Base-by-base conservation (phyloP, 2,888 invertebrate species). In the Plagodis pulveraria region DNA sequence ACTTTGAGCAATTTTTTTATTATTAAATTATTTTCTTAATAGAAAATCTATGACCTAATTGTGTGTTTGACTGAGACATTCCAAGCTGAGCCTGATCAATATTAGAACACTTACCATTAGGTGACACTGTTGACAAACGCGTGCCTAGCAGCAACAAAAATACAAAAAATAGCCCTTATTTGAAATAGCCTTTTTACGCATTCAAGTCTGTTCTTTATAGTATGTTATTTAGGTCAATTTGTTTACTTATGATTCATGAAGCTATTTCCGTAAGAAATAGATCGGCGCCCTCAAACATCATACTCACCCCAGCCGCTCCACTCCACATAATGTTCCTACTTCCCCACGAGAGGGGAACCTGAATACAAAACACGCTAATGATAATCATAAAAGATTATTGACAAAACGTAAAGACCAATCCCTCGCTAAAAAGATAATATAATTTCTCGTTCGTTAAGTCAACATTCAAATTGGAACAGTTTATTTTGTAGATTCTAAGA, bases 281-380 rank as follows among this genome's bases (percentile, higher is more conserved):
- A 58, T 59, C 60, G 41, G 44, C 50, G 35, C 54, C 54, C 50
- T 66, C 52, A 41, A 54, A 58, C 58, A 59, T 59, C 58, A 55
- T 51, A 51, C 55, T 50, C 53, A 44, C 58, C 50, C 47, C 50
- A 47, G 32, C 35, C 35, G 11, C 47, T 50, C 57, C 38, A 34
- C 46, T 33, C 10, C 33, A 40, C 38, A 44, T 62, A 57, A 58
- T 47, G 53, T 33, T 41, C 49, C 56, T 50, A 42, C 61, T 50
- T 45, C 59, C 58, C 54, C 40, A 44, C 46, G 54, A 10, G 51
- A 57, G 46, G 44, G 43, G 53, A 76, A 69, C 74, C 72, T 72
- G 77, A 83, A 82, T 80, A 81, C 77, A 80, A 80, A 81, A 74
- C 70, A 73, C 74, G 56, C 80, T 83, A 83, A 84, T 81, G 81